A percentile compares a stretch with the other conserved stretches of the same genome.
Conservation (phyloP, 2,797 vertebrate species). For the Sternarchorhynchus goeldii region DNA sequence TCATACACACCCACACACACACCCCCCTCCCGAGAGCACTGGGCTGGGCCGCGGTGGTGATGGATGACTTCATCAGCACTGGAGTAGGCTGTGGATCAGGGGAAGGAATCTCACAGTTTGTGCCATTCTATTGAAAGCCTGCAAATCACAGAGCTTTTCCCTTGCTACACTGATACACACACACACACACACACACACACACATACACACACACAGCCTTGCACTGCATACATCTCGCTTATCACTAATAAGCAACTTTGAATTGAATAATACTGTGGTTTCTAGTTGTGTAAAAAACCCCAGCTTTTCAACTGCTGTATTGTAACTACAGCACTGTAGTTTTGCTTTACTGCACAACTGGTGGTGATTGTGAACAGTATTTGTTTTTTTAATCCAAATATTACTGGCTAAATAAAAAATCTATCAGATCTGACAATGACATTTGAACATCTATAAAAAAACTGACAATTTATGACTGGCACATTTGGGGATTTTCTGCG, state of each 20-base stretch:
- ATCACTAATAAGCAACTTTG: too few species aligned
- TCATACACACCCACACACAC: conserved; percentile 42
- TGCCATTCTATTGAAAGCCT: conserved; percentile 79
- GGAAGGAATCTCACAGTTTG: conserved; percentile 76
- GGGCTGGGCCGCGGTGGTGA: conserved; percentile 68
- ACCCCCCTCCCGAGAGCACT: conserved; percentile 39
- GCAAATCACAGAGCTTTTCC: conserved; percentile 73
- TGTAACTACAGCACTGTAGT: conserved; percentile 15
- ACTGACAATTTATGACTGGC: conserved; percentile 74
- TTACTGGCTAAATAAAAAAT: conserved; percentile 62
- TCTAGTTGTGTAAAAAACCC: conserved; percentile 14
- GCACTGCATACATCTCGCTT: neutral
- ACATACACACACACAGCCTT: too few species aligned
- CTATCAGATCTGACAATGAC: conserved; percentile 75
- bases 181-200: too few species aligned
- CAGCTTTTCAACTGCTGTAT: conserved; percentile 4
- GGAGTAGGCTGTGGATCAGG: conserved; percentile 65
- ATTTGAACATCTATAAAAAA: conserved; percentile 76
- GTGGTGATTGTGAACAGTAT: conserved; percentile 70
- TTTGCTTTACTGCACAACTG: conserved; percentile 27
- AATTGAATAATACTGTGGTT: neutral
- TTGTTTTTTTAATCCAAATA: conserved; percentile 74
- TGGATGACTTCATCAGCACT: conserved; percentile 83
- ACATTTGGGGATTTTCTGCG: conserved; percentile 73
- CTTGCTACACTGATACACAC: conserved; percentile 58